A percentile compares a stretch with the other conserved stretches of the same genome.
Evolutionary conservation across 2,113 vertebrate species (phyloP).

Genomic region (Rostratula benghalensis): DNA sequence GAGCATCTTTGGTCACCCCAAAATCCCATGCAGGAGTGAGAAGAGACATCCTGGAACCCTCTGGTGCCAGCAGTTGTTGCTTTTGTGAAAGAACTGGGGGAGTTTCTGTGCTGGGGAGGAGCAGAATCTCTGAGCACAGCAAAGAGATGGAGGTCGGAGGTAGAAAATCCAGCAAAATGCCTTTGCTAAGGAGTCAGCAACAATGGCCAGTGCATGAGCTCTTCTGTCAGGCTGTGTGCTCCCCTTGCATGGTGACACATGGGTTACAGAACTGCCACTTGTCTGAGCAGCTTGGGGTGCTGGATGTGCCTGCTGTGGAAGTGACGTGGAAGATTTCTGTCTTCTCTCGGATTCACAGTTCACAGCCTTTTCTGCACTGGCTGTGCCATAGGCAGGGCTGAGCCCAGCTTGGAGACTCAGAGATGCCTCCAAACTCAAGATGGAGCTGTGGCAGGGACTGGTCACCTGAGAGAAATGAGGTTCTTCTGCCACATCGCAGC

Average conservation of each 20-base stretch:
- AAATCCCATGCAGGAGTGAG: neutral
- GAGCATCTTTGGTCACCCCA: neutral
- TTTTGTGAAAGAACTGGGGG: neutral
- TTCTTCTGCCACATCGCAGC: neutral
- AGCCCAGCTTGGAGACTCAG: neutral
- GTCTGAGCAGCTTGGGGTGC: neutral
- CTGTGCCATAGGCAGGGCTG: neutral
- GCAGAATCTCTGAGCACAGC: fast-evolving
- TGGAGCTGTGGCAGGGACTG: neutral
- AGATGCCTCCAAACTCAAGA: neutral
- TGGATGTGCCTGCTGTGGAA: neutral
- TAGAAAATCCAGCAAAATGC: neutral
- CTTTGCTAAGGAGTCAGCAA: neutral
- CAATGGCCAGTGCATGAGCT: neutral
- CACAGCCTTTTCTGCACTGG: neutral
- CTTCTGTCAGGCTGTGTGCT: neutral
- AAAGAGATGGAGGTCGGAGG: neutral
- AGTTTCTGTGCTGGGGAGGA: neutral
- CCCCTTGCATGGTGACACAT: neutral
- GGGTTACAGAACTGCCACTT: neutral
- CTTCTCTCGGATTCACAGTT: neutral
- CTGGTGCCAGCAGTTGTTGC: neutral
- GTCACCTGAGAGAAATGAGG: neutral
- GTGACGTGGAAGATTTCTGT: neutral
- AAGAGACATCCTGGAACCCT: neutral